Percentiles rank a stretch among this genome's conserved stretches.
phyloP scores from a whole-genome alignment of 1,140 invertebrate genomes.

The Drosophila kohkoa region DNA sequence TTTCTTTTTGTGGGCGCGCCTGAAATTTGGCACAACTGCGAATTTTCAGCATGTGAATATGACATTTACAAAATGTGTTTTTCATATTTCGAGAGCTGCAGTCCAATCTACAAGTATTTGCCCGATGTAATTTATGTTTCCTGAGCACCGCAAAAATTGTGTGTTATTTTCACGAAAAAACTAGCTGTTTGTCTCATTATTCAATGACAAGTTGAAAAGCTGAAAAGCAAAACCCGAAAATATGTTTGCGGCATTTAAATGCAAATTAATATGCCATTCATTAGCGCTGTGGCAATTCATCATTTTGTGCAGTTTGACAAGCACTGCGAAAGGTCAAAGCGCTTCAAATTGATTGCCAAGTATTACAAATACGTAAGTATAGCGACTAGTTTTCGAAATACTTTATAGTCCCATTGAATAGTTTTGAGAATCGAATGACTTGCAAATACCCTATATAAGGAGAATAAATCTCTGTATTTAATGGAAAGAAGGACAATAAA shows the following conservation, averaged over 20 bases:
- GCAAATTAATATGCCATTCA: slow-evolving; percentile 75
- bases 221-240: slow-evolving; percentile 12
- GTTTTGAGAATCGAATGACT: background rate
- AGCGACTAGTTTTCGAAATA: slow-evolving; percentile 31
- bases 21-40: slow-evolving; percentile 49
- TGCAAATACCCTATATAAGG: background rate
- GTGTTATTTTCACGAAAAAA: slow-evolving; percentile 27
- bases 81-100: slow-evolving; percentile 40
- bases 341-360: slow-evolving; percentile 38
- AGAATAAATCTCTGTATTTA: background rate
- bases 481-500: too few species aligned
- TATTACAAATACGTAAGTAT: slow-evolving; percentile 33
- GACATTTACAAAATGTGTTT: slow-evolving; percentile 60
- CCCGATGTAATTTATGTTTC: slow-evolving; percentile 60
- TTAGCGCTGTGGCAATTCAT: slow-evolving; percentile 59
- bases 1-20: slow-evolving; percentile 46
- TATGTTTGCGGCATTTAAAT: slow-evolving; percentile 54
- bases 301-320: slow-evolving; percentile 57
- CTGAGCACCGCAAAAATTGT: slow-evolving; percentile 30
- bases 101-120: slow-evolving; percentile 35
- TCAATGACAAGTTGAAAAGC: slow-evolving; percentile 54
- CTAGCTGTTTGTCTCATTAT: slow-evolving; percentile 56
- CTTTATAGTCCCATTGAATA: background rate
- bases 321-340: slow-evolving; percentile 58
- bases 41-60: slow-evolving; percentile 57